Evolutionary conservation across 2,797 vertebrate genomes (phyloP), one percentile per base, ranked within the genome.

Genomic region (Triplophysa yarkandensis): DNA sequence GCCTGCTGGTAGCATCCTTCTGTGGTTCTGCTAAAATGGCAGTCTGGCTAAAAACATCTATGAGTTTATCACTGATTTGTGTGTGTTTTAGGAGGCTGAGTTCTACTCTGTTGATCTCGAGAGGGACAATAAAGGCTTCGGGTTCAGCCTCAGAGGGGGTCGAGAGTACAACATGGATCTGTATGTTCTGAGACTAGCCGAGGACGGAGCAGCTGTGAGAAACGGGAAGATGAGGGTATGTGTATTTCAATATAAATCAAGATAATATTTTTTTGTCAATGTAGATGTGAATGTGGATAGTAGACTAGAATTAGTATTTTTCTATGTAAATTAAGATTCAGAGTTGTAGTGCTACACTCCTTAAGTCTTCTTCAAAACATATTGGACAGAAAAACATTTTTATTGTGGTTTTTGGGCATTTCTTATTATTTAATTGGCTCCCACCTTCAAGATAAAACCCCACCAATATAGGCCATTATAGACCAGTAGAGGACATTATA

Each of bases 111-210:
- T 96, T 88, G 97, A 99, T 83, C 90, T 99, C 85, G 97, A 99
- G 86, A 93, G 95, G 85, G 97, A 98, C 91, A 92, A 90, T 87
- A 99, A 98, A 90, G 97, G 97, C 25, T 99, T 98, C 77, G 97
- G 97, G 82, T 99, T 99, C 85, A 99, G 97, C 83, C 95, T 99
- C 84, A 91, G 97, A 77, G 97, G 97, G 4, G 97, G 97, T 66
- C 92, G 95, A 79, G 97, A 99, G 82, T 99, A 99, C 87, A 98
- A 98, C 81, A 98, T 99, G 97, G 96, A 98, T 84, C 95, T 99
- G 79, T 99, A 98, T 17, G 96, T 99, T 77, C 86, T 99, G 89
- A 92, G 97, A 83, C 91, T 98, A 70, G 97, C 97, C 2, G 97
- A 99, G 87, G 97, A 98, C 0, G 97, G 97, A 79, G 96, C 97